Percentiles rank a stretch among this genome's conserved stretches.
Evolutionary conservation across 53 echinoderm and acorn worm genomes (phyloP).

Genomic region (Echinometra lucunter): DNA sequence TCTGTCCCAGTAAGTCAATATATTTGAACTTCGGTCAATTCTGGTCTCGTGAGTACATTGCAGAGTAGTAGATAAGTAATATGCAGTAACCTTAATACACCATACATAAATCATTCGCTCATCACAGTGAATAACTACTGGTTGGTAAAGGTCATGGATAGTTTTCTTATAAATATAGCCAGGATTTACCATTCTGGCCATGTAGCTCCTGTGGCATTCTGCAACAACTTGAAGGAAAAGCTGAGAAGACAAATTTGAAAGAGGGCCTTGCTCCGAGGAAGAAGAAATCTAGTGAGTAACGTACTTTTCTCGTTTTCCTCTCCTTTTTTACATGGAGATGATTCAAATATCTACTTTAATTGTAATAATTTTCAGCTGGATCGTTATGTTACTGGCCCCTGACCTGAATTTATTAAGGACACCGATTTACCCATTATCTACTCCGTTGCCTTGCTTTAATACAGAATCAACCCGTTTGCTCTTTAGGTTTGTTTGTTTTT

Average conservation of each 20-base stretch:
- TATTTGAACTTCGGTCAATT: not conserved
- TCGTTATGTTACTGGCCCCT: too few species aligned
- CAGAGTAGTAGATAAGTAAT: not conserved
- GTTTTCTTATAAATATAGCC: not conserved
- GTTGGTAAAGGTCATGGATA: not conserved
- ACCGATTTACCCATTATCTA: too few species aligned
- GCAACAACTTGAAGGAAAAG: not conserved
- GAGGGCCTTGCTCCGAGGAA: too few species aligned
- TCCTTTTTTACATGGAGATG: not conserved
- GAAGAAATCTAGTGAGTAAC: not conserved
- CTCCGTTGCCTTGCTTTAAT: too few species aligned
- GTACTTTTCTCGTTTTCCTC: not conserved
- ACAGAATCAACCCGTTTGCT: too few species aligned
- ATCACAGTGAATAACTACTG: not conserved
- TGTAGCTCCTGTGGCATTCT: not conserved
- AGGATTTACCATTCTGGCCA: not conserved
- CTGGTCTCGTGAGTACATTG: not conserved
- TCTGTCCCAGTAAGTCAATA: not conserved
- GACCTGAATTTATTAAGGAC: too few species aligned
- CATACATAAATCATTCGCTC: not conserved
- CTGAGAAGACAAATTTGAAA: not conserved
- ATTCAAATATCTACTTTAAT: not conserved
- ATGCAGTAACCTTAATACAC: not conserved
- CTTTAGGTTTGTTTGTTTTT: too few species aligned
- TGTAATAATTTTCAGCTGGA: too few species aligned